These are phyloP conservation scores for Porites evermanni DNA, from an alignment of 92 coral and sea anemone genomes.

Conservation along the genomic window DNA sequence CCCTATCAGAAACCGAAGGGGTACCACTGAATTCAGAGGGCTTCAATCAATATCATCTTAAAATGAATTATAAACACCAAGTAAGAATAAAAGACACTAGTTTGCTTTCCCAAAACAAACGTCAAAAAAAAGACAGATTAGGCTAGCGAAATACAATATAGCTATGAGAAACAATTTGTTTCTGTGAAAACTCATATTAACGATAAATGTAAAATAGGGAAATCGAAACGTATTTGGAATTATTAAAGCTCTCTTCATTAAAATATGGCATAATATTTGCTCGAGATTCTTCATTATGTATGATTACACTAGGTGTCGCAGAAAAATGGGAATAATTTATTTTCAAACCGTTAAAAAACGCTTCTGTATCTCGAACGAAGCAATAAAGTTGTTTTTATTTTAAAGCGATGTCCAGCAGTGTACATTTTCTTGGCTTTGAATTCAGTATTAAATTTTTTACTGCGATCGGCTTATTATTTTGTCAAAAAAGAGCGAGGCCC, in stretches of 20 bases:
- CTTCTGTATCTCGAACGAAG: neutral
- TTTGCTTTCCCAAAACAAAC: slow-evolving; percentile 4
- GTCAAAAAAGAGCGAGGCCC: neutral
- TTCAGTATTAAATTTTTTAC: neutral
- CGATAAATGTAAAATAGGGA: neutral
- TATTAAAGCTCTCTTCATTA: slow-evolving; percentile 16
- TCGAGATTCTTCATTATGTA: neutral
- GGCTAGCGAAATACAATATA: neutral
- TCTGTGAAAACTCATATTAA: neutral
- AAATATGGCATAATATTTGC: slow-evolving; percentile 6
- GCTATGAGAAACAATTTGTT: neutral
- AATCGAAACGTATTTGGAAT: neutral
- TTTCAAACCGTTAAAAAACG: neutral
- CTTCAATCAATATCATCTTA: too few relatives aligned
- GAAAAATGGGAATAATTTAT: neutral
- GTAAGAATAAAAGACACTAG: neutral
- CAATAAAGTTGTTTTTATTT: neutral
- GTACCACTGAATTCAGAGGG: too few relatives aligned
- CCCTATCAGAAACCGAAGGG: too few relatives aligned
- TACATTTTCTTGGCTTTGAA: neutral
- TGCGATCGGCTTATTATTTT: neutral
- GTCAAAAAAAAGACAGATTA: neutral
- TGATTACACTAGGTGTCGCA: neutral
- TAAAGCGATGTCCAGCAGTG: slow-evolving; percentile 1
- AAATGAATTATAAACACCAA: neutral